Base-by-base conservation (phyloP, 2,797 vertebrate genomes). In the Gymnocypris eckloni region DNA sequence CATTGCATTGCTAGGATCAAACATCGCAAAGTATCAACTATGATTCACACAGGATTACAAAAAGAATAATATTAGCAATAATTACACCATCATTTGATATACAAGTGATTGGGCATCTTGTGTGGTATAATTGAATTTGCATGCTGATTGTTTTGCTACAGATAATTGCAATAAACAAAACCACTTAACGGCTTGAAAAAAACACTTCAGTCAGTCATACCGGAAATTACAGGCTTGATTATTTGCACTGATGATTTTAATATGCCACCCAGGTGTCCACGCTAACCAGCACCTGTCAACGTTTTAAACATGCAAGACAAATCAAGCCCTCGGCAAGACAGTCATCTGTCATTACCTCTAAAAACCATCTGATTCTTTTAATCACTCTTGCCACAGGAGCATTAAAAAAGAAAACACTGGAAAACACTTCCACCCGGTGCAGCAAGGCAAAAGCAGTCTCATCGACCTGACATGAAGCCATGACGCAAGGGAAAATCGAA, bases 401-500 rank as follows among this genome's bases (percentile, higher is more conserved):
- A 82, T 39, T 16, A 75, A 54, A 43, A 37, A 69, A 52, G 77
- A 43, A 70, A 28, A 66, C 6, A 20, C 50, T 86, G 45, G 77
- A 37, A 70, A 28, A 66, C 6, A 20, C 50, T 86, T 72, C 82
- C 48, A 28, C 81, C 37, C 43, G 3, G 59, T 72, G 54, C 59
- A 18, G 43, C 41, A 69, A 66, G 70, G 73, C 76, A 67, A 41
- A 81, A 79, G 69, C 61, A 54, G 16, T 77, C 61, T 83, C 67
- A 82, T 89, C 66, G 28, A 66, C 73, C 45, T 56, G 56, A 80
- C 70, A 73, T 25, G 67, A 81, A 86, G 72, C 77, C 45, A 33
- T 33, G 43, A 72, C 25, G 81, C 52, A 73, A 79, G 66, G 61
- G 50, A 82, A 86, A 89, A 67, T 71, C 45, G 59, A 88, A 87